Evolutionary conservation across 2,797 vertebrate species (phyloP).

Genomic region (Crossoptilon crossoptilon): DNA sequence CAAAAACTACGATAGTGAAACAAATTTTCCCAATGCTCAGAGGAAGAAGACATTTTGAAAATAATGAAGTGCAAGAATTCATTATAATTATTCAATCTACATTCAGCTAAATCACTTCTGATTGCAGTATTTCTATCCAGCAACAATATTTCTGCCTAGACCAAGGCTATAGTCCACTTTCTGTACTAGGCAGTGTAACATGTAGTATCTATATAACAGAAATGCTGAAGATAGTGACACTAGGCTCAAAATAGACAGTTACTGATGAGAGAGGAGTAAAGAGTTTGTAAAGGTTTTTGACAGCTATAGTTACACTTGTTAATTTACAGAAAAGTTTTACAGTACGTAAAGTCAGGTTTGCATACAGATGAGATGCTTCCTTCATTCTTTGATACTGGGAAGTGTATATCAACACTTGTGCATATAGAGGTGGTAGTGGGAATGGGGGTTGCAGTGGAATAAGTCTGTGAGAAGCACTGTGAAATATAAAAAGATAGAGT

Average conservation of each 20-base stretch:
- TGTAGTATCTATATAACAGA: not conserved
- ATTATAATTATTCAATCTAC: not conserved
- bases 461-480: not conserved
- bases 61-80: not conserved
- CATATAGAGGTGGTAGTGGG: not conserved
- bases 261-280: not conserved
- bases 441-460: too few relatives aligned
- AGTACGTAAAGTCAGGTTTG: not conserved
- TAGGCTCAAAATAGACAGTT: not conserved
- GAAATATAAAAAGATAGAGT: not conserved
- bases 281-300: not conserved
- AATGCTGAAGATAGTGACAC: not conserved
- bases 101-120: not conserved
- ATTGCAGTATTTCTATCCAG: not conserved
- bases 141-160: not conserved
- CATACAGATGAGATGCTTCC: not conserved
- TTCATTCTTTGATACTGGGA: not conserved
- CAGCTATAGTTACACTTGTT: not conserved
- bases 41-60: not conserved
- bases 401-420: not conserved
- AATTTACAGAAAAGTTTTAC: not conserved
- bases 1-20: not conserved
- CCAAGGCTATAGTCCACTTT: not conserved
- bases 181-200: fast-evolving
- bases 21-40: not conserved